Evolutionary conservation across 1,140 invertebrate species (phyloP), one percentile per base, ranked within the genome.

Genomic region (Dendroctonus valens): DNA sequence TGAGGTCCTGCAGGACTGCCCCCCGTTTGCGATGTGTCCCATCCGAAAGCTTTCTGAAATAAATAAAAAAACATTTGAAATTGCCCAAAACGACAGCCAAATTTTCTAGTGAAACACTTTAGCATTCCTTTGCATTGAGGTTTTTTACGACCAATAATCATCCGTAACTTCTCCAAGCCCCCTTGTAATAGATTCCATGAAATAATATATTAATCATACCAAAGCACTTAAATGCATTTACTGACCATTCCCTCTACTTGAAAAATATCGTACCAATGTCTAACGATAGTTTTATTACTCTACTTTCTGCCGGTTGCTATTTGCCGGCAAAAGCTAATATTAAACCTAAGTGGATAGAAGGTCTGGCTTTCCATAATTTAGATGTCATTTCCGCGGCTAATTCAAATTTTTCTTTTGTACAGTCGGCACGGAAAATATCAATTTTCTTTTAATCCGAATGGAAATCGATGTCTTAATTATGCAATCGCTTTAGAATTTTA

Each of bases 11-110:
- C 71, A 6, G 76, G 74, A 51, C 71, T 76, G 11, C 74, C 75
- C n/a, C 75, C 75, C 2, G 74, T 67, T 66, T 77, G 75, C 26
- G 70, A 62, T 14, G 76, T 74, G 63, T 79, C 80, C 77, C 77
- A 78, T 41, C 76, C 77, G 63, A 78, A 78, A n/a, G 75, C 76
- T 69, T 78, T 77, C 73, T 78, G 76, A 26, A 76, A 76, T 52
- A 66, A 55, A 57, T 3, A 26, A 26, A 26, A 26, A 26, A 26
- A 2, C 1, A 26, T 26, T 26, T 26, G 3, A 26, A 26, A 26
- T 26, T 26, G 3, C 26, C 3, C 26, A 26, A n/a, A n/a, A n/a
- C n/a, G n/a, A n/a, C n/a, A n/a, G n/a, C n/a, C n/a, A n/a, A n/a
- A n/a, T 26, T 26, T 26, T 26, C 26, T 26, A 3, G 26, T 26